Conservation (phyloP, 2,888 invertebrate genomes). For the Dyspetes luteomarginatus region DNA sequence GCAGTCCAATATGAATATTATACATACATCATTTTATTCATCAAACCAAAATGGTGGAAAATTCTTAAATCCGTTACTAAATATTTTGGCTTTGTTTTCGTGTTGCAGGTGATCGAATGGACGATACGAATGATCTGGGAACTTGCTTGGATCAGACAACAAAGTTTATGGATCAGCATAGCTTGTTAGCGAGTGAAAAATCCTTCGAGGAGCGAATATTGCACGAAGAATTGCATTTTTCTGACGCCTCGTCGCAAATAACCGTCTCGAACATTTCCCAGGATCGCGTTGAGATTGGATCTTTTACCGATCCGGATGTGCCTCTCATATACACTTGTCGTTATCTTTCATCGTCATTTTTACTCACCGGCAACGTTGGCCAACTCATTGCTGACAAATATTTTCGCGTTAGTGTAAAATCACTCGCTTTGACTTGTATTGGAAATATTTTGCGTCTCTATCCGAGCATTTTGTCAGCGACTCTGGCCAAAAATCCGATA, state of each 20-base stretch:
- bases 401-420: conserved; percentile 95
- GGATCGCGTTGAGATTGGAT: conserved; percentile 86
- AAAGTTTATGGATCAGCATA: background rate
- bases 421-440: conserved; percentile 92
- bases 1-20: too few relatives aligned
- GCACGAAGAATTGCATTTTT: conserved; percentile 70
- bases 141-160: conserved; percentile 34
- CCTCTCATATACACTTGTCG: conserved; percentile 90
- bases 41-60: too few relatives aligned
- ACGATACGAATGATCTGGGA: conserved; percentile 48
- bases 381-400: conserved; percentile 89
- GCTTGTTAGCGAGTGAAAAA: conserved; percentile 27
- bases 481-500: conserved; percentile 80
- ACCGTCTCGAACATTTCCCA: conserved; percentile 69
- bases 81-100: conserved; percentile 5
- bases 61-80: too few relatives aligned
- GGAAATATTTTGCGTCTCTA: conserved; percentile 89
- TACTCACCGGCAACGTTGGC: conserved; percentile 87
- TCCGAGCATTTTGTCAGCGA: conserved; percentile 89
- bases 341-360: conserved; percentile 89
- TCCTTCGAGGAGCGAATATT: conserved; percentile 33
- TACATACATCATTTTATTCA: too few relatives aligned
- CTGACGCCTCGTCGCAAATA: conserved; percentile 72
- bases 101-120: conserved; percentile 39
- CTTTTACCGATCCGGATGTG: conserved; percentile 86